Evolutionary conservation across 2,113 vertebrate species (phyloP), one percentile per base, ranked within the genome.

Genomic region (Mus spicilegus): DNA sequence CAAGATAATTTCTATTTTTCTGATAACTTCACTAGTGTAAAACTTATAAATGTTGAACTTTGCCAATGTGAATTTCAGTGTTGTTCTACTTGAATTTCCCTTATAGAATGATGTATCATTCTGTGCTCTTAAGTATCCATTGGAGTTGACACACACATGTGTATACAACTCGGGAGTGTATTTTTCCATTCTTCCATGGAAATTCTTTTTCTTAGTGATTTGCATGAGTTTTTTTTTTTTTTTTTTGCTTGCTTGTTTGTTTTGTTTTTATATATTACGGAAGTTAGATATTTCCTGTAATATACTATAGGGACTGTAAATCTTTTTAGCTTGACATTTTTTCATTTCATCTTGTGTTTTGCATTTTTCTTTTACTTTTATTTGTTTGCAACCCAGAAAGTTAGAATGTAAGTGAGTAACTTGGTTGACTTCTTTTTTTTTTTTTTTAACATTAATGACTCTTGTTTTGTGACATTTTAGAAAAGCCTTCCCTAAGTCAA

Each of bases 191-290:
- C 69, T 61, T 87, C 46, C 77, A 72, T 85, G 75, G 5, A 91
- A 87, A 7, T 0, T 72, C 4, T 75, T 95, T 94, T 93, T 69
- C 24, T 73, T 90, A 78, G 33, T 96, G 46, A 67, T 91, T 86
- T 70, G 4, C 82, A 24, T 93, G 16, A 67, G 20, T 95, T 87
- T 39, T 87, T 95, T 87, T 39, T 87, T 90, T n/a, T n/a, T n/a
- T n/a, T n/a, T n/a, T n/a, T n/a, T n/a, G n/a, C n/a, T n/a, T n/a
- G n/a, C n/a, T n/a, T n/a, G n/a, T n/a, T n/a, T n/a, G 20, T 95
- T 87, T 39, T 87, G 93, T 87, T 39, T 87, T 90, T 95, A 39
- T 81, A 63, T 93, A 90, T 94, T 93, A 91, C 10, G 19, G 42
- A 87, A 67, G 76, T 49, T 90, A 33, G 33, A 49, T 96, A 1